Evolutionary conservation across 2,113 vertebrate species (phyloP).

Genomic region (Holacanthus passer): DNA sequence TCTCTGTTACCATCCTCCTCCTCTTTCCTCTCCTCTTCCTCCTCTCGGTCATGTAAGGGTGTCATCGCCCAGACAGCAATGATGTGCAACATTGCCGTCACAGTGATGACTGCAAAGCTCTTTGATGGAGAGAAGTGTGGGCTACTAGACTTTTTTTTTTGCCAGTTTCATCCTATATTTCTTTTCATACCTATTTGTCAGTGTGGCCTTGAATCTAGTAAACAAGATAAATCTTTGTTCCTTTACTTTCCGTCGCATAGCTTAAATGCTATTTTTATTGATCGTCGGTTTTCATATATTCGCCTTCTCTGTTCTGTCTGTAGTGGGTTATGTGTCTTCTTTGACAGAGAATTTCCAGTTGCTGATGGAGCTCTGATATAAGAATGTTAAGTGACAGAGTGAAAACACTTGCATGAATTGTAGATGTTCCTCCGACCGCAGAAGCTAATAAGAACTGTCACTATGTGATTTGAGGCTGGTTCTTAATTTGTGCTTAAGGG

Average conservation of each 20-base stretch:
- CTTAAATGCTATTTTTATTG: slow-evolving; percentile 5
- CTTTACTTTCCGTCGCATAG: background rate
- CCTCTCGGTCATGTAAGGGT: slow-evolving; percentile 30
- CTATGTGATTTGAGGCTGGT: slow-evolving; percentile 35
- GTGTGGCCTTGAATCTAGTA: background rate
- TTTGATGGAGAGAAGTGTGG: slow-evolving; percentile 43
- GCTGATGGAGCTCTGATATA: background rate
- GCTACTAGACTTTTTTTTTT: slow-evolving; percentile 10
- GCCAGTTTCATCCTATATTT: slow-evolving; percentile 28
- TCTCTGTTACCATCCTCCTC: slow-evolving; percentile 14
- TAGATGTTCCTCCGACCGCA: slow-evolving; percentile 15
- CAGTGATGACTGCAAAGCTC: slow-evolving; percentile 25
- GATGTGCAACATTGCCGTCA: slow-evolving; percentile 46
- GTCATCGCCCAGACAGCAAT: slow-evolving; percentile 26
- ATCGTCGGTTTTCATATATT: background rate
- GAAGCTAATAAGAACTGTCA: slow-evolving; percentile 46
- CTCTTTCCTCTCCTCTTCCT: slow-evolving; percentile 5
- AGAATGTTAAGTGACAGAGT: background rate
- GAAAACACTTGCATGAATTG: slow-evolving; percentile 27
- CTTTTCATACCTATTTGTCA: slow-evolving; percentile 16
- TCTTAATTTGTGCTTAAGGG: slow-evolving; percentile 49
- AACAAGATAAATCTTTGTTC: slow-evolving; percentile 6
- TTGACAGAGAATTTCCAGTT: slow-evolving; percentile 22
- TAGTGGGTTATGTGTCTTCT: slow-evolving; percentile 5
- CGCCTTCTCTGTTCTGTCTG: background rate